Conservation (phyloP, 64 coral and sea anemone genomes). For the Anthopleura sola region DNA sequence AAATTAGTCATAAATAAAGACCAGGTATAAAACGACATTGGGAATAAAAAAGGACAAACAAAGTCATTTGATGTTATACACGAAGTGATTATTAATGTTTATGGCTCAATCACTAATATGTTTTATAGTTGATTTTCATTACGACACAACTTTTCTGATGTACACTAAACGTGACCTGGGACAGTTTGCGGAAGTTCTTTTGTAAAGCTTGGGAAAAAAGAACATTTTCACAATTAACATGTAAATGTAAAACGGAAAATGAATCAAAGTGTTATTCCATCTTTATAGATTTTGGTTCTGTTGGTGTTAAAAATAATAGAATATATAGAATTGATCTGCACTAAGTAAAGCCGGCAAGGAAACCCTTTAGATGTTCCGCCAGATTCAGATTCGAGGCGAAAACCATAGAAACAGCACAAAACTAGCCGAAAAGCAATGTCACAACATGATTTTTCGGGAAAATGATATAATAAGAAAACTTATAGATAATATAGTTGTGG, state of each 20-base stretch:
- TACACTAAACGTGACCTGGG: not conserved
- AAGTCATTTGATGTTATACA: not conserved
- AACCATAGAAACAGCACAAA: not conserved
- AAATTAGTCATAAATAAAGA: not conserved
- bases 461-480: too few species aligned
- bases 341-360: not conserved
- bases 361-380: not conserved
- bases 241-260: slow-evolving; percentile 2
- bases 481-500: too few species aligned
- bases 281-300: not conserved
- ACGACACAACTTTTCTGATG: not conserved
- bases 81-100: not conserved
- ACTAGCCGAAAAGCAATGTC: not conserved
- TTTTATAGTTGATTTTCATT: not conserved
- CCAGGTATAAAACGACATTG: not conserved
- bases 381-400: not conserved
- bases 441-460: not conserved
- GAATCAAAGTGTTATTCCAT: not conserved
- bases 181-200: not conserved
- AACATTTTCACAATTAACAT: not conserved
- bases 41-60: not conserved
- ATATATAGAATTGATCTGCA: not conserved
- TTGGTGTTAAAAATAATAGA: not conserved
- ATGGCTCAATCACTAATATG: not conserved
- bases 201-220: not conserved